Conservation (phyloP, 2,888 invertebrate genomes). For the Heteromyza rotundicornis region DNA sequence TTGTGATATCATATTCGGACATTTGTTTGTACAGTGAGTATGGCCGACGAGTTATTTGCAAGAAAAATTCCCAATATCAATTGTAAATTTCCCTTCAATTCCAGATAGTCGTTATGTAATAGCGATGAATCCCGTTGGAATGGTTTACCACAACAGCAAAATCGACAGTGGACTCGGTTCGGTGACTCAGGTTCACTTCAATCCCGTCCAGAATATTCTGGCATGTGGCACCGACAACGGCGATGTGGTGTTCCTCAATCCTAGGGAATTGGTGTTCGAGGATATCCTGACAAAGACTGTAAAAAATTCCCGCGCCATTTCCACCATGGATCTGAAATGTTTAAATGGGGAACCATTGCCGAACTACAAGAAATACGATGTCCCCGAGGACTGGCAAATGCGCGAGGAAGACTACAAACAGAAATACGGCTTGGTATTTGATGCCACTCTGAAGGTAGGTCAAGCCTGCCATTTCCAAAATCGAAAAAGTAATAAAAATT, state of each 20-base stretch:
- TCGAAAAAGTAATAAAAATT: no score
- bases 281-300: conserved; percentile 20
- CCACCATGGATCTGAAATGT: conserved; percentile 40
- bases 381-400: neutral
- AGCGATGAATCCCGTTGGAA: conserved; percentile 40
- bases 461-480: no score
- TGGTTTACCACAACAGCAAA: conserved; percentile 30
- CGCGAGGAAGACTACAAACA: conserved; percentile 39
- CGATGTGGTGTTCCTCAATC: conserved; percentile 44
- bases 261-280: conserved; percentile 41
- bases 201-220: conserved; percentile 39
- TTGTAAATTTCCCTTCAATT: conserved; percentile 17
- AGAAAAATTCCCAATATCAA: neutral
- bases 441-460: conserved; percentile 35
- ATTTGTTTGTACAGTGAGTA: no score
- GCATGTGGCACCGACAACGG: conserved; percentile 47
- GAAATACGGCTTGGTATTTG: conserved; percentile 53
- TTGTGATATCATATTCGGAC: conserved; percentile 40
- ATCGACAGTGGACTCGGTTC: conserved; percentile 39
- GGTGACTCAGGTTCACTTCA: conserved; percentile 42
- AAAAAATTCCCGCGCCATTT: conserved; percentile 29
- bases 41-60: no score
- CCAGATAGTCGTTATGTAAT: conserved; percentile 27
- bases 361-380: neutral
- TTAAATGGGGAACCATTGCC: conserved; percentile 30